Percentiles rank a stretch among this genome's conserved stretches.
These are phyloP conservation scores for Lochmaea capreae DNA, from an alignment of 2,888 invertebrate genomes.

Conservation along the genomic window DNA sequence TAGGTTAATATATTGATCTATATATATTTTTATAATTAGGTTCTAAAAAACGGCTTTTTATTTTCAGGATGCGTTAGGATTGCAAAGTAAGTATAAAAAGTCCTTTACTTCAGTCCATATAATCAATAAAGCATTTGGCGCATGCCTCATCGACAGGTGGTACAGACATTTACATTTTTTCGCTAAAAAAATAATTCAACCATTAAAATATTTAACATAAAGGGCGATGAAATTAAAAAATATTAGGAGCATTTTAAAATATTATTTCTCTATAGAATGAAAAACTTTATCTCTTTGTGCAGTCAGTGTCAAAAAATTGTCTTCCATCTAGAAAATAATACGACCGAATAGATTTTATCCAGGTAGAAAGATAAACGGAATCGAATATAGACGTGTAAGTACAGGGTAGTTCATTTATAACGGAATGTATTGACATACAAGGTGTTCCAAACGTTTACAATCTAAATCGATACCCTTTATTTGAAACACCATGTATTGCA, in stretches of 20 bases:
- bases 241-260: no score
- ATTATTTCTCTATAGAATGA: no score
- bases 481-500: not conserved
- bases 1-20: slow-evolving; percentile 48
- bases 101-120: slow-evolving; percentile 6
- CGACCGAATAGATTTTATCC: slow-evolving; percentile 27
- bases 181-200: no score
- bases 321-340: slow-evolving; percentile 25
- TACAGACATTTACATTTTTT: slow-evolving; percentile 15
- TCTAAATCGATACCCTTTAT: not conserved
- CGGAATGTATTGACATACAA: slow-evolving; percentile 10
- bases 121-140: slow-evolving; percentile 26
- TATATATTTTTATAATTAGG: not conserved
- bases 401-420: slow-evolving; percentile 27
- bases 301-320: slow-evolving; percentile 31
- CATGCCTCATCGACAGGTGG: slow-evolving; percentile 27
- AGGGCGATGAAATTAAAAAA: no score
- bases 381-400: slow-evolving; percentile 25
- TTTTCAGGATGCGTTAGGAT: slow-evolving; percentile 57
- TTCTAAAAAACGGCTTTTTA: slow-evolving; percentile 2
- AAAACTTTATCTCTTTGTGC: slow-evolving; percentile 25
- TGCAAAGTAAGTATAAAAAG: slow-evolving; percentile 60
- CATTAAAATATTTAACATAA: no score
- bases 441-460: not conserved
- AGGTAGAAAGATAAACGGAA: slow-evolving; percentile 24